Evolutionary conservation across 2,797 vertebrate genomes (phyloP), one percentile per base, ranked within the genome.

Genomic region (Sphenopsis melanotis): DNA sequence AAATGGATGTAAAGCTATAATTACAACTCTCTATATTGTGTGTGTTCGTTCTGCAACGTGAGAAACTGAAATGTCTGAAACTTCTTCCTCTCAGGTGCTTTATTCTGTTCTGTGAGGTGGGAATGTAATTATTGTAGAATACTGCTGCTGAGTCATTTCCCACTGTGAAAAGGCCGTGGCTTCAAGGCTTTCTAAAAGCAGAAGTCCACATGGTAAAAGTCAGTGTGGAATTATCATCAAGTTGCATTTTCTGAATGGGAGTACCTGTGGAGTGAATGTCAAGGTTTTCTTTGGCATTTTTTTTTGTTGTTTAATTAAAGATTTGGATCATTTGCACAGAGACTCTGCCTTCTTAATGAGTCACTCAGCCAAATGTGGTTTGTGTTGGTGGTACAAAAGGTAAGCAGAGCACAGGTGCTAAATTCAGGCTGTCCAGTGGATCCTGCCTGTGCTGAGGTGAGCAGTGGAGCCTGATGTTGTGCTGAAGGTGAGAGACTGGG

Each of bases 401-500:
- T 41, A 11, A 90, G 59, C 36, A 90, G 53, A 55, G 37, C 39
- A 21, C 17, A 29, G 70, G 26, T 88, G 37, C 32, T 50, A 11
- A 55, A 27, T 50, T 55, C 22, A 17, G 65, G 17, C 20, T 29
- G 15, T 21, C 3, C 29, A 50, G 53, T 19, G 36, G 14, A 4
- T 79, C 24, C 30, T 78, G 7, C 21, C 5, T 23, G 15, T 7
- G 64, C 44, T 56, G 60, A 63, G 64, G 19, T 72, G 44, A 22
- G 3, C 4, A 55, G 60, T 5, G 23, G 59, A 13, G 6, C 46
- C 27, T 15, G 8, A 2, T 0, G 2, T 0, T 49, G 34, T 41
- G 41, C 20, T 87, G 20, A 49, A 87, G 71, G 64, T 85, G 66
- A 85, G 39, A 19, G 10, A 18, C 52, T 9, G 17, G 34, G 12